phyloP scores from a whole-genome alignment of 2,797 vertebrate genomes.

The Cheirogaleus major region DNA sequence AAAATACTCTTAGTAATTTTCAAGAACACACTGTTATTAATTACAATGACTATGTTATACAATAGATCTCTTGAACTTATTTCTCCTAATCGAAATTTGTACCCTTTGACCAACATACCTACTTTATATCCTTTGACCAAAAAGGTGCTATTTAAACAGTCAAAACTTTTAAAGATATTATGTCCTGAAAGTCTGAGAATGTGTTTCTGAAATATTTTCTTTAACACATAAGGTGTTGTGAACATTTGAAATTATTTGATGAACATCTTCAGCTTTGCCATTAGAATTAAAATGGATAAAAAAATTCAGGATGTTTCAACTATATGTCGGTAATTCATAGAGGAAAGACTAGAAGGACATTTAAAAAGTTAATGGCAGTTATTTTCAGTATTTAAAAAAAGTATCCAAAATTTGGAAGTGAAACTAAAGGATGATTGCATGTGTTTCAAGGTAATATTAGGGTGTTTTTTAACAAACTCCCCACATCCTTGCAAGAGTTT shows the following conservation, averaged over 20 bases:
- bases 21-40: background rate
- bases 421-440: background rate
- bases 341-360: background rate
- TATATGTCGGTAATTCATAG: background rate
- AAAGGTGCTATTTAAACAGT: background rate
- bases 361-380: background rate
- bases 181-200: background rate
- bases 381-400: background rate
- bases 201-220: constrained; percentile 9
- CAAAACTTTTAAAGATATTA: background rate
- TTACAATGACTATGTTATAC: background rate
- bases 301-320: background rate
- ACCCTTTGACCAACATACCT: background rate
- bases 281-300: background rate
- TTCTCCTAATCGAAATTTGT: background rate
- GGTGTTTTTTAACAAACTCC: background rate
- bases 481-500: background rate
- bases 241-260: background rate
- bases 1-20: background rate
- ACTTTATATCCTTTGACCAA: background rate
- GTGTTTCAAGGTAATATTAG: background rate
- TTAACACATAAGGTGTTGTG: background rate
- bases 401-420: background rate
- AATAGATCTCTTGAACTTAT: background rate
- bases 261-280: background rate